These are phyloP conservation scores for Pteria penguin DNA, from an alignment of 2,888 invertebrate species.

Conservation along the genomic window DNA sequence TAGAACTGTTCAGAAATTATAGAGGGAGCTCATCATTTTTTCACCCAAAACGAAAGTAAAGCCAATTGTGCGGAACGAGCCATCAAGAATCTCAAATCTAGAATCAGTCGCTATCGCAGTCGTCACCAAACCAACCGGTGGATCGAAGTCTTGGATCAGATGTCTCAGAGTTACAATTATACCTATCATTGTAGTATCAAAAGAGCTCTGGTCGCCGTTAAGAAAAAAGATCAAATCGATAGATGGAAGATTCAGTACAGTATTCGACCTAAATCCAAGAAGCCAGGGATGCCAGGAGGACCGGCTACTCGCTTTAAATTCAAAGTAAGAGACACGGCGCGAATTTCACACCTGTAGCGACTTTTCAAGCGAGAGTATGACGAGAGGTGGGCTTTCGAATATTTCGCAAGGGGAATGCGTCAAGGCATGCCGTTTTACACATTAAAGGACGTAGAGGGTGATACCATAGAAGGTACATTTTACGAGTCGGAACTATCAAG, in stretches of 20 bases:
- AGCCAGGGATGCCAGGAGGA: too few species aligned
- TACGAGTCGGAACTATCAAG: too few species aligned
- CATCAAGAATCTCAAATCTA: too few species aligned
- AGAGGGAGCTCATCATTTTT: background rate
- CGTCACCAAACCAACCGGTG: too few species aligned
- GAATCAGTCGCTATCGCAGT: too few species aligned
- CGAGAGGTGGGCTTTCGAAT: constrained; percentile 22
- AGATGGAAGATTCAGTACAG: constrained; percentile 35
- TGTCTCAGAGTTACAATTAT: constrained; percentile 42
- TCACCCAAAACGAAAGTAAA: constrained; percentile 4
- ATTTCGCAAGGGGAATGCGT: constrained; percentile 15
- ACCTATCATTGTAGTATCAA: too few species aligned
- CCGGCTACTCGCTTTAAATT: too few species aligned
- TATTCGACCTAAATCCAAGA: background rate
- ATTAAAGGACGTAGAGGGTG: too few species aligned
- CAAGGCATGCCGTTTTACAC: constrained; percentile 5
- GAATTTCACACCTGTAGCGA: constrained; percentile 22
- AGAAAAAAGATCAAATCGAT: constrained; percentile 21
- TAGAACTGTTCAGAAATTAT: background rate
- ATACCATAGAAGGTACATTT: constrained; percentile 8
- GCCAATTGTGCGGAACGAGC: too few species aligned
- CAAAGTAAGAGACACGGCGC: constrained; percentile 25
- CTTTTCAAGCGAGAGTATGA: constrained; percentile 23
- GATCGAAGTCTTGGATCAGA: constrained; percentile 28
- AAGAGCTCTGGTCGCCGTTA: too few species aligned